Conservation (phyloP, 2,888 invertebrate genomes). For the Drosophila borborema region DNA sequence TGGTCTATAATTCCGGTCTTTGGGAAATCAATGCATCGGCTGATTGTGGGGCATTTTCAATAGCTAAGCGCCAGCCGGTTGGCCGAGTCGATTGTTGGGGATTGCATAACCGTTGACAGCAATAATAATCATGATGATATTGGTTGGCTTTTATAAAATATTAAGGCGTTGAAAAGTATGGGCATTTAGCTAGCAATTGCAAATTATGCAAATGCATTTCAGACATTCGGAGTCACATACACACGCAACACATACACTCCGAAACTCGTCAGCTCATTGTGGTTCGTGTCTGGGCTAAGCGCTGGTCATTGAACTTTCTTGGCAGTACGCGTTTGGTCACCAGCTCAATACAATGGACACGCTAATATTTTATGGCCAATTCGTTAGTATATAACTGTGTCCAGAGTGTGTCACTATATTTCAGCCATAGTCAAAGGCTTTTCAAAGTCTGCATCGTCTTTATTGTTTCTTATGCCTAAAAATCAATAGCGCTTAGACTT, state of each 20-base stretch:
- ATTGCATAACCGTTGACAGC: conserved; percentile 66
- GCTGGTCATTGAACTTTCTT: conserved; percentile 67
- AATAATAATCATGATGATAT: conserved; percentile 35
- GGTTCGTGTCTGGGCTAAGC: conserved; percentile 32
- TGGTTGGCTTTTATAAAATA: conserved; percentile 47
- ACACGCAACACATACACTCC: not conserved
- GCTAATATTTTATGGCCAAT: conserved; percentile 50
- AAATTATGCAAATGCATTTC: conserved; percentile 67
- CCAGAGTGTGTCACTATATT: conserved; percentile 4
- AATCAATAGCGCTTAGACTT: not conserved
- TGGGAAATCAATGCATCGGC: conserved; percentile 61
- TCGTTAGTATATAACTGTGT: conserved; percentile 50
- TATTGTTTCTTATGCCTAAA: not conserved
- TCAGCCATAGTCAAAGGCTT: conserved; percentile 2
- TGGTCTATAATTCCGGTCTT: conserved; percentile 28
- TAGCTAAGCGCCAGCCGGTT: conserved; percentile 45
- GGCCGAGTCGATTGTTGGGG: conserved; percentile 13
- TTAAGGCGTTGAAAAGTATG: conserved; percentile 40
- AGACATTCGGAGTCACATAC: conserved; percentile 8
- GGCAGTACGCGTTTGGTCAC: not conserved
- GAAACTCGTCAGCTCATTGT: conserved; percentile 1
- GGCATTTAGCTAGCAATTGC: conserved; percentile 54
- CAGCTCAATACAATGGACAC: conserved; percentile 57
- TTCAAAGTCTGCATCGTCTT: conserved; percentile 16
- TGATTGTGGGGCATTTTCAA: conserved; percentile 64